Evolutionary conservation across 2,797 vertebrate species (phyloP), one percentile per base, ranked within the genome.

Genomic region (Propithecus perrieri): DNA sequence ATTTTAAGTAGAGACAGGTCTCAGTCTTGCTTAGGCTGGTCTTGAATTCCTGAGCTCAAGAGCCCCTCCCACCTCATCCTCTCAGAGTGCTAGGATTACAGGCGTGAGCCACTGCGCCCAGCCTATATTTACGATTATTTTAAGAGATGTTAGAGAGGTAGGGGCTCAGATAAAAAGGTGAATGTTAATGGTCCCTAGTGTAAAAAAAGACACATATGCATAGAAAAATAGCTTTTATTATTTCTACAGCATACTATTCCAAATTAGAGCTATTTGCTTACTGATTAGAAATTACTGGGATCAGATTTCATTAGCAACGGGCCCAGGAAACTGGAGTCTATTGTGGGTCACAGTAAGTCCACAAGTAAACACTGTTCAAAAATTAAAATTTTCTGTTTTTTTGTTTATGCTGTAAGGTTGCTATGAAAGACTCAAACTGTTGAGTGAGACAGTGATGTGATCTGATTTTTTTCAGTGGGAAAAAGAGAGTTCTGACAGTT

Each of bases 181-280:
- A 50, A 43, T 81, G 12, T 90, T 91, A 43, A 86, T 92, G 57
- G 17, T 78, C n/a, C 7, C 15, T 95, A 80, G 28, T 50, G 22
- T 55, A 84, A 33, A 18, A 35, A 28, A 94, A 67, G 35, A 59
- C 24, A 46, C 4, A 9, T 76, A 61, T 13, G 20, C 41, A 88
- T 85, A 91, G 65, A 80, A 92, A 96, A 89, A 26, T 26, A 69
- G 17, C 9, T 80, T 55, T 79, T 75, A 78, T 69, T 93, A 75
- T 88, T 94, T 97, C 53, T 89, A 80, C 22, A n/a, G 30, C 35
- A 74, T 74, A 53, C n/a, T 71, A 41, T 85, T 95, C 71, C 41
- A 85, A 75, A 65, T 90, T 48, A 61, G 17, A 94, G 46, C 33
- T 59, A 24, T 90, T 89, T 84, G 53, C 48, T 74, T 89, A 38